Percentiles rank a stretch among this genome's conserved stretches.
Conservation (phyloP, 2,797 vertebrate species). For the Amphiprion clarkii region DNA sequence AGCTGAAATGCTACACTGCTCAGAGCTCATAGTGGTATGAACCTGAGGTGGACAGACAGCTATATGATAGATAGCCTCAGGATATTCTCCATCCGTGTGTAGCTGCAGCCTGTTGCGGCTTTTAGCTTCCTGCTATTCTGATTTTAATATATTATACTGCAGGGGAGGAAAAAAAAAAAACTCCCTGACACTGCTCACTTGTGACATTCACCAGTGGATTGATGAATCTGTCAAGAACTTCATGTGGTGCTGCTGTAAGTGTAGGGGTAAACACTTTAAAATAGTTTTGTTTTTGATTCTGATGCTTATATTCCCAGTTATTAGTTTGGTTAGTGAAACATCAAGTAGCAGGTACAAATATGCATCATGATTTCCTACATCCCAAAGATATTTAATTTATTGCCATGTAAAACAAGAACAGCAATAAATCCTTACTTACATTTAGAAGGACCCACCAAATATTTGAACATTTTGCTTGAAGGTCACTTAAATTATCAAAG, state of each 20-base stretch:
- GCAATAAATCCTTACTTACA: too few relatives aligned
- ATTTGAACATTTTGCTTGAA: background rate
- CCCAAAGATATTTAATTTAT: too few relatives aligned
- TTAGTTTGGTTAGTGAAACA: background rate
- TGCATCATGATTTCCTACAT: too few relatives aligned
- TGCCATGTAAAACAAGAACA: too few relatives aligned
- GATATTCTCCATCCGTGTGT: conserved; percentile 43
- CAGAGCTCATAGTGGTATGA: conserved; percentile 57
- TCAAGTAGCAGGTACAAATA: background rate
- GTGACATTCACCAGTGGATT: background rate
- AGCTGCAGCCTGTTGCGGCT: conserved; percentile 21
- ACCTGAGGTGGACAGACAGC: conserved; percentile 60
- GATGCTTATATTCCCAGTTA: background rate
- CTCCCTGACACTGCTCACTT: conserved; percentile 4
- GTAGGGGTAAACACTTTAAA: background rate
- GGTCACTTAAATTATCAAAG: too few relatives aligned
- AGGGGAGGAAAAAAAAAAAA: background rate
- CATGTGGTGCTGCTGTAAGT: background rate
- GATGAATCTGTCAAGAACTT: background rate
- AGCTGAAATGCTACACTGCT: conserved; percentile 78
- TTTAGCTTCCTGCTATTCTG: conserved; percentile 32
- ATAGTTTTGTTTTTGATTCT: background rate
- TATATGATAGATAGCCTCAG: conserved; percentile 53
- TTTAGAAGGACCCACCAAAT: background rate
- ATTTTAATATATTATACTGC: conserved; percentile 42